phyloP scores from a whole-genome alignment of 1,140 invertebrate genomes.

The Pseudomyrmex cubaensis region DNA sequence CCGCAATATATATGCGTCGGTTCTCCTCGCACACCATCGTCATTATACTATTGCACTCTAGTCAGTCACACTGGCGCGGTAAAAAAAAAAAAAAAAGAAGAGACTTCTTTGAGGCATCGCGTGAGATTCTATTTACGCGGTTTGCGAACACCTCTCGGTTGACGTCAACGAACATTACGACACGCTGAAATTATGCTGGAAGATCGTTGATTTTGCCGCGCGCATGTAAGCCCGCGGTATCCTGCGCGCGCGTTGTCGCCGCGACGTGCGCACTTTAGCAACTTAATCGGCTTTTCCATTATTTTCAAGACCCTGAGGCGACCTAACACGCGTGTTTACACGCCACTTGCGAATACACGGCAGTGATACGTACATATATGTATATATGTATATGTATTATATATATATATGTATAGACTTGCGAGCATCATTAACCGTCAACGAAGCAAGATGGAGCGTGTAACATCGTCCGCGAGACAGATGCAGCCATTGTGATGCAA shows the following conservation, averaged over 20 bases:
- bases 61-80: constrained; percentile 6
- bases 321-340: constrained; percentile 58
- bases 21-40: not conserved
- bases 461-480: constrained; percentile 17
- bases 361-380: not conserved
- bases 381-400: not conserved
- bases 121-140: constrained; percentile 16
- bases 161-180: constrained; percentile 64
- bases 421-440: constrained; percentile 51
- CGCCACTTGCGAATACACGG: not conserved
- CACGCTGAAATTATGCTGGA: constrained; percentile 69
- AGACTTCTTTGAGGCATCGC: constrained; percentile 44
- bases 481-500: constrained; percentile 57
- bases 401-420: not conserved
- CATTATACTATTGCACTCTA: constrained; percentile 16
- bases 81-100: constrained; percentile 32
- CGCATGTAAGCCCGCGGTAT: constrained; percentile 46
- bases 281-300: constrained; percentile 79
- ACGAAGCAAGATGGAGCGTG: constrained; percentile 40
- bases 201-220: constrained; percentile 69
- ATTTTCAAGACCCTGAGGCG: constrained; percentile 76
- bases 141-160: constrained; percentile 9
- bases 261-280: constrained; percentile 59
- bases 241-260: too few relatives aligned
- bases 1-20: not conserved